These are phyloP conservation scores for Ornithoptera alexandrae DNA, from an alignment of 2,888 invertebrate species.

Conservation along the genomic window DNA sequence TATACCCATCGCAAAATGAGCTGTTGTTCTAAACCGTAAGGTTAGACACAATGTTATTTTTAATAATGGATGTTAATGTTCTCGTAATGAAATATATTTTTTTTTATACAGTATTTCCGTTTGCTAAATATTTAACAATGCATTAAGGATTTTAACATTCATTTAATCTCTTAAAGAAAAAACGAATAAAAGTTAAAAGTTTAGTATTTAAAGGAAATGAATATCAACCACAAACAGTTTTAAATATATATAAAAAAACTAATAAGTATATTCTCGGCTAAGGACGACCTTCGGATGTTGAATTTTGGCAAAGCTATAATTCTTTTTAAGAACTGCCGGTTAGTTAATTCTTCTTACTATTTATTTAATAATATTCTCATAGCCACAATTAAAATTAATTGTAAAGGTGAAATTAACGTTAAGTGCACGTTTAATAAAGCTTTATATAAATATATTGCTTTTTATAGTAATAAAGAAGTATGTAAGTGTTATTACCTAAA, in stretches of 20 bases:
- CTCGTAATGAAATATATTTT: too few relatives aligned
- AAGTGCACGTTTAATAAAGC: neutral
- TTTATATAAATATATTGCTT: neutral
- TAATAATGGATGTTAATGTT: too few relatives aligned
- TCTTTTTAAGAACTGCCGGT: constrained; percentile 8
- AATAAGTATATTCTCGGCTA: constrained; percentile 15
- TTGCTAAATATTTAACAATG: too few relatives aligned
- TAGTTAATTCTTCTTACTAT: constrained; percentile 8
- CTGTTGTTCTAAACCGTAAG: too few relatives aligned
- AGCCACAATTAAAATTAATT: neutral
- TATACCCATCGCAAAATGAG: too few relatives aligned
- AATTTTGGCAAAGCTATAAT: constrained; percentile 20
- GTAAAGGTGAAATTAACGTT: neutral
- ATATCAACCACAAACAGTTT: neutral
- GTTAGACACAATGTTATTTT: too few relatives aligned
- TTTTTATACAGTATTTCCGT: too few relatives aligned
- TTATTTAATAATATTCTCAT: constrained; percentile 4
- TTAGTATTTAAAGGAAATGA: neutral
- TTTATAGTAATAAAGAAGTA: neutral
- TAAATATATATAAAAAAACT: constrained; percentile 13
- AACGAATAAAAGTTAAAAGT: neutral
- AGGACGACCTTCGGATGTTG: constrained; percentile 23
- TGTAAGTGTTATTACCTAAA: neutral
- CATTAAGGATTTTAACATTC: too few relatives aligned
- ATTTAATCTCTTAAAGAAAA: too few relatives aligned